Evolutionary conservation across 2,888 invertebrate species (phyloP).

Genomic region (Drosophila tripunctata): DNA sequence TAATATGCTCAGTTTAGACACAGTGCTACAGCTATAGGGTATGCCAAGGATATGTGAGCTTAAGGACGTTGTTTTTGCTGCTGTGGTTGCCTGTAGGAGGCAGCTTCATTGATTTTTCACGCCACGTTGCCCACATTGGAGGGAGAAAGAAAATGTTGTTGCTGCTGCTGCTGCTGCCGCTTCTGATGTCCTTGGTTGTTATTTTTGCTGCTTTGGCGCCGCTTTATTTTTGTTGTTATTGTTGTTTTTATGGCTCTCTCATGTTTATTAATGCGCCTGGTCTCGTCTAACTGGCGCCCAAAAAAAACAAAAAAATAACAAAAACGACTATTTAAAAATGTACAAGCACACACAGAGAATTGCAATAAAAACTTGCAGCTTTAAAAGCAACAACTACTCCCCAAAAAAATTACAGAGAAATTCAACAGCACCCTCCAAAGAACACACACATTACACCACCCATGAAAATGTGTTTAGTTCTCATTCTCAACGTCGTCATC

Average conservation of each 20-base stretch:
- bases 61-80: neutral
- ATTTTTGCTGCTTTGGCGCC: slow-evolving; percentile 60
- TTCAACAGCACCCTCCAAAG: neutral
- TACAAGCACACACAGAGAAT: neutral
- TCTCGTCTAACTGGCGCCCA: slow-evolving; percentile 63
- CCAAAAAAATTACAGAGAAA: neutral
- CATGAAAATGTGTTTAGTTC: slow-evolving; percentile 12
- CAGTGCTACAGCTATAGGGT: neutral
- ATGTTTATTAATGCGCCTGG: slow-evolving; percentile 63
- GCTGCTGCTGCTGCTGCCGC: slow-evolving; percentile 6
- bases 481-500: slow-evolving; percentile 22
- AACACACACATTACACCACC: slow-evolving; percentile 15
- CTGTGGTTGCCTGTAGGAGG: slow-evolving; percentile 34
- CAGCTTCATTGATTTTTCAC: slow-evolving; percentile 68
- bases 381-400: slow-evolving; percentile 26
- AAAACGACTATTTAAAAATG: slow-evolving; percentile 16
- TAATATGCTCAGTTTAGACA: neutral
- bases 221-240: slow-evolving; percentile 32
- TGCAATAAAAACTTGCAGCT: slow-evolving; percentile 32
- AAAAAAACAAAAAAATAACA: slow-evolving; percentile 1
- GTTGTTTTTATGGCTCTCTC: slow-evolving; percentile 40
- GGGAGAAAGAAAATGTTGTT: slow-evolving; percentile 6
- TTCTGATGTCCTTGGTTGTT: slow-evolving; percentile 64
- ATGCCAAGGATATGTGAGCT: slow-evolving; percentile 10
- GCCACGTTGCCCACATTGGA: slow-evolving; percentile 38